Evolutionary conservation across 30 jellyfish, hydroid and myxozoan genomes (phyloP).

Genomic region (Rhopilema esculentum): DNA sequence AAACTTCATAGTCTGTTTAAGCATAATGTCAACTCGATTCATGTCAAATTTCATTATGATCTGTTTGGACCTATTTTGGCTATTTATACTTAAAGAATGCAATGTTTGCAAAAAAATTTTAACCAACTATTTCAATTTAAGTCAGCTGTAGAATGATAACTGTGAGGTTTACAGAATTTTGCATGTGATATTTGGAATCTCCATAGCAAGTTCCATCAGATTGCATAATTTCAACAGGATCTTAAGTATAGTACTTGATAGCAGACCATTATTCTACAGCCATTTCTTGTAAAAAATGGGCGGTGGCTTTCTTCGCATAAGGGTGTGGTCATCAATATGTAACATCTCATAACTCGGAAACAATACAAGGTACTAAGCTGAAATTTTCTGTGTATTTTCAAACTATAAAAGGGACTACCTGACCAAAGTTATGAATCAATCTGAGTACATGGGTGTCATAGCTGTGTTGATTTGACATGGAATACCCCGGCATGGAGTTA

Average conservation of each 20-base stretch:
- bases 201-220: neutral
- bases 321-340: neutral
- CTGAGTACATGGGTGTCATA: neutral
- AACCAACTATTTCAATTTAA: neutral
- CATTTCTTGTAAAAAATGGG: neutral
- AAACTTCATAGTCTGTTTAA: neutral
- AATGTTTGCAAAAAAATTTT: neutral
- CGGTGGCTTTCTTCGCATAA: neutral
- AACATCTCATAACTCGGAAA: neutral
- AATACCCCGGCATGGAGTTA: too few relatives aligned
- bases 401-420: neutral
- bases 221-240: neutral
- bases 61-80: neutral
- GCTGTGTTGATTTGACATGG: neutral
- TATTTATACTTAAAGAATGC: neutral
- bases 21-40: neutral
- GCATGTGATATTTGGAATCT: neutral
- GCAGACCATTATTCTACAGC: neutral
- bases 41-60: neutral
- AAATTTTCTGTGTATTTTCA: neutral
- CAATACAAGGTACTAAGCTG: neutral
- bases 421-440: neutral
- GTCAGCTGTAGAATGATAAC: neutral
- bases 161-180: neutral
- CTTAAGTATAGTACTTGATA: neutral